Evolutionary conservation across 1,140 invertebrate species (phyloP).

Genomic region (Drosophila kepulauana): DNA sequence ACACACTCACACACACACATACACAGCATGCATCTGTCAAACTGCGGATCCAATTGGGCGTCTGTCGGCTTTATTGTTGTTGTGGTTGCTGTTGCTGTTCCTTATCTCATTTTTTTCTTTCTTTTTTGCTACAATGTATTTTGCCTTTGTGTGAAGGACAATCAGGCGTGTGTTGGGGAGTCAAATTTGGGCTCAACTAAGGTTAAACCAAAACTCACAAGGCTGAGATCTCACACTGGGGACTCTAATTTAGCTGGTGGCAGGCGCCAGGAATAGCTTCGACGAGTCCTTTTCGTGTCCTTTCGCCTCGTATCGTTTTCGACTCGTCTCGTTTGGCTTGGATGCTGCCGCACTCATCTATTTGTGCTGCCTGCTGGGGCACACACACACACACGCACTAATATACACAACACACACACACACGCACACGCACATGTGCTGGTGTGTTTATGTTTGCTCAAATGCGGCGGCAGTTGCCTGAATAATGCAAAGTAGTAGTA

Average conservation of each 20-base stretch:
- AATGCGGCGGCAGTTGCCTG: conserved; percentile 66
- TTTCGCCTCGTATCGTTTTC: conserved; percentile 28
- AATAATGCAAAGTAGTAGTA: conserved; percentile 76
- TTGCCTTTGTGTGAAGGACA: conserved; percentile 8
- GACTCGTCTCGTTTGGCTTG: conserved; percentile 50
- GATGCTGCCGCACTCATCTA: conserved; percentile 56
- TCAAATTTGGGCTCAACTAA: conserved; percentile 60
- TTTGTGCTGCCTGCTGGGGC: conserved; percentile 65
- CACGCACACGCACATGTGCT: conserved; percentile 16
- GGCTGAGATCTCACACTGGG: conserved; percentile 15
- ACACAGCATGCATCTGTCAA: conserved; percentile 60
- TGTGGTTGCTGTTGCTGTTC: conserved; percentile 1
- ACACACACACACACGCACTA: conserved; percentile 25
- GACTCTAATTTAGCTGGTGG: conserved; percentile 22
- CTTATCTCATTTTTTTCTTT: conserved; percentile 29
- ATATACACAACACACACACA: conserved; percentile 8
- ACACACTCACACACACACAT: no score
- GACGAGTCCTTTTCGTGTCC: conserved; percentile 21
- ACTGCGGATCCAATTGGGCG: conserved; percentile 59
- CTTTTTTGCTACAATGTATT: conserved; percentile 11
- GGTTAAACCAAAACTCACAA: conserved; percentile 30
- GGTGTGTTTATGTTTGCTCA: conserved; percentile 52
- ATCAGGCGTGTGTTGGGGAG: conserved; percentile 7
- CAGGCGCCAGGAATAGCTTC: conserved; percentile 8
- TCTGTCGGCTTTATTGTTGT: conserved; percentile 32